Evolutionary conservation across 2,797 vertebrate genomes (phyloP).

Genomic region (Phoebastria nigripes): DNA sequence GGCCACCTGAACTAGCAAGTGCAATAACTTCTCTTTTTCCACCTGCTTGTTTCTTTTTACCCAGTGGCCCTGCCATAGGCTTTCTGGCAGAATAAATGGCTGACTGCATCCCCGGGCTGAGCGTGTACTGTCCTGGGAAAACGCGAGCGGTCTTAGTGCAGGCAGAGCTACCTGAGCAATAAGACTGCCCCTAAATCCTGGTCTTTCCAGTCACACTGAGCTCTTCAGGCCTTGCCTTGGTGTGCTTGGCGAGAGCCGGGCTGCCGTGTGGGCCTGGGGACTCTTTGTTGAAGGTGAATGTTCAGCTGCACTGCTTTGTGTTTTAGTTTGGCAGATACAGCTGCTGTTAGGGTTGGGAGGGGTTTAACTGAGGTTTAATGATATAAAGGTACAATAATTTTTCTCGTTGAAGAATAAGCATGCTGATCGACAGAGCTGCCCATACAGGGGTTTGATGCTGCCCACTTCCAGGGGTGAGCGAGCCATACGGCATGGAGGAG

Average conservation of each 20-base stretch:
- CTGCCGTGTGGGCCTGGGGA: neutral
- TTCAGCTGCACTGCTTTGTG: too few relatives aligned
- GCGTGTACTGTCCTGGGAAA: neutral
- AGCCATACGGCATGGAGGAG: neutral
- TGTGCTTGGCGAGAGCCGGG: neutral
- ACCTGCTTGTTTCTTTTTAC: neutral
- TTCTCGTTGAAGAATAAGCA: fast-evolving
- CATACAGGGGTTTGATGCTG: fast-evolving
- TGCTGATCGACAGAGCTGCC: too few relatives aligned
- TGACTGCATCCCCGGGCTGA: neutral
- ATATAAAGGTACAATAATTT: neutral
- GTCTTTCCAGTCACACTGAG: fast-evolving
- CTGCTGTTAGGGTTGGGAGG: neutral
- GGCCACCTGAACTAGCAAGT: neutral
- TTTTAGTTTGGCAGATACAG: fast-evolving
- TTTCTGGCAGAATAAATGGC: neutral
- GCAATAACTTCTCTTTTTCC: neutral
- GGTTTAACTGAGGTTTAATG: neutral
- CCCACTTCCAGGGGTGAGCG: fast-evolving
- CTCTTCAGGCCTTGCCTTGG: neutral
- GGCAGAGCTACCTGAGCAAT: neutral
- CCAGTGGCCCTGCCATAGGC: fast-evolving
- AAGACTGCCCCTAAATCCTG: neutral
- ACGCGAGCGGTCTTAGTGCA: fast-evolving
- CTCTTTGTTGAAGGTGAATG: fast-evolving